Evolutionary conservation across 2,888 invertebrate genomes (phyloP), one percentile per base, ranked within the genome.

Genomic region (Steinernema carpocapsae): DNA sequence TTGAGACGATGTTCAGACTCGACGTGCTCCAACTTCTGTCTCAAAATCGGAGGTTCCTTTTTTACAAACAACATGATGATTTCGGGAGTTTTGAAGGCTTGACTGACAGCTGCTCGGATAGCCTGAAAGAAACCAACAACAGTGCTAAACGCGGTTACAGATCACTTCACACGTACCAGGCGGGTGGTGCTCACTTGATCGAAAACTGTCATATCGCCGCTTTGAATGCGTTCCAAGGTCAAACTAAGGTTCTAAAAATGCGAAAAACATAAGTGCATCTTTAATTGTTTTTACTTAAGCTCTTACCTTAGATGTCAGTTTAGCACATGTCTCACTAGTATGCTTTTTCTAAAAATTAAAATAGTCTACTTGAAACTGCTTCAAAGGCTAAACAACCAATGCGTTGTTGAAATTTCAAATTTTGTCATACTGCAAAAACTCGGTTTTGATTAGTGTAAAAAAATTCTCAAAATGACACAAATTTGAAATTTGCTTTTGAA

Each of bases 41-140:
- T 88, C 72, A 93, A 88, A 82, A 91, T 91, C 59, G 90, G 90
- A 1, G 92, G 92, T 85, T 92, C 92, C 80, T 91, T 91, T 84
- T 91, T 91, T 0, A 92, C 92, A 89, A 93, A 93, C 88, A 92
- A 90, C 83, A 91, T 88, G 51, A 93, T 92, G 0, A 93, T 92
- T 87, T 92, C 92, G 4, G 92, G 92, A 0, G 93, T 93, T 88
- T 92, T 91, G 86, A 93, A 93, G 0, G 93, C 92, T 83, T 91
- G 90, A 77, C 92, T 92, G 72, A 93, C 92, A 12, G 93, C 92
- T 79, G 92, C 92, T 88, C 91, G 92, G 37, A 92, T 92, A 2
- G 92, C 92, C 92, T 92, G 83, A 73, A 37, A 88, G 86, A 56
- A 19, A 4, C 10, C 24, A 22, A 26, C 24, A 42, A 14, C 45